phyloP scores from a whole-genome alignment of 2,113 vertebrate genomes.

The Capra hircus region DNA sequence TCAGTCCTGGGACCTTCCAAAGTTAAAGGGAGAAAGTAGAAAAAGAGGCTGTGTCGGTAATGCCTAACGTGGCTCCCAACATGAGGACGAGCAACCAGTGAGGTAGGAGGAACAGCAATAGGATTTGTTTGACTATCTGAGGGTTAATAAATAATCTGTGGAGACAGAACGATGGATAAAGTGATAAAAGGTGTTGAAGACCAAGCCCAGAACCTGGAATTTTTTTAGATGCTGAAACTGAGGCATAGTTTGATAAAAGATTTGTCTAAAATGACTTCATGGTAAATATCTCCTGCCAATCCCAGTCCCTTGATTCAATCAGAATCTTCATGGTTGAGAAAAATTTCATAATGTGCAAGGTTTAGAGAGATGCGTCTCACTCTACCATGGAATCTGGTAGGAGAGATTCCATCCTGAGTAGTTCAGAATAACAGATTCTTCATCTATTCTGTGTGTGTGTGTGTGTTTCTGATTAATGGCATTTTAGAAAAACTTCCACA shows the following conservation, averaged over 20 bases:
- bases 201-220: neutral
- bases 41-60: neutral
- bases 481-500: neutral
- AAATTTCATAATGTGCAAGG: neutral
- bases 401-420: neutral
- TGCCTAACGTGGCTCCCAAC: too few species aligned
- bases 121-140: neutral
- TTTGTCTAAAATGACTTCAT: neutral
- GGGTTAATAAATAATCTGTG: neutral
- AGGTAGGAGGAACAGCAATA: neutral
- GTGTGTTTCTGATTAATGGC: neutral
- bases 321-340: neutral
- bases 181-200: neutral
- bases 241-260: neutral
- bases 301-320: neutral
- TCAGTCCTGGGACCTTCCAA: neutral
- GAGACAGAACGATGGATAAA: neutral
- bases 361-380: neutral
- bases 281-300: neutral
- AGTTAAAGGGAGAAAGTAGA: neutral
- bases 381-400: neutral
- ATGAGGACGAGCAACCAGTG: neutral
- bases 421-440: neutral
- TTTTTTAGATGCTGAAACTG: neutral
- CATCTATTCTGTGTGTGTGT: neutral